Conservation (phyloP, 2,113 vertebrate species). For the Sterrhoptilus dennistouni region DNA sequence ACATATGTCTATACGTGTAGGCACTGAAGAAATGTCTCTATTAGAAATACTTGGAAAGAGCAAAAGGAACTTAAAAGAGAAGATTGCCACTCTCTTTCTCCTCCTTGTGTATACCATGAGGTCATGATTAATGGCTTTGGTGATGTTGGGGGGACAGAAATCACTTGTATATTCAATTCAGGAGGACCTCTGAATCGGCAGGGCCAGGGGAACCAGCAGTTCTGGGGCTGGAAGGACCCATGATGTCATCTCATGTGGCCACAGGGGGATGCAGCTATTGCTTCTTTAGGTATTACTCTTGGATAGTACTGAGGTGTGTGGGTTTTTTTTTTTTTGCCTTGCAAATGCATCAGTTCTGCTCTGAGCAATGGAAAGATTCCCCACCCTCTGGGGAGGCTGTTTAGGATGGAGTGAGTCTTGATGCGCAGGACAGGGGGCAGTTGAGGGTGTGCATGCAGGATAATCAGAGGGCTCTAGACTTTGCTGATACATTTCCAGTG, state of each 20-base stretch:
- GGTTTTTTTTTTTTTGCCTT: not conserved
- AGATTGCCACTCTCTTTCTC: not conserved
- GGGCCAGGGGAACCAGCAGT: not conserved
- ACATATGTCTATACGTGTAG: not conserved
- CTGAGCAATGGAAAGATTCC: not conserved
- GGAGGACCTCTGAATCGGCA: not conserved
- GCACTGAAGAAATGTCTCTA: not conserved
- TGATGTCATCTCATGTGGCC: slow-evolving; percentile 25
- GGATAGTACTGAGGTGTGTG: not conserved
- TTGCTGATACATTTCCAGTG: not conserved
- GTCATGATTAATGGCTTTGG: slow-evolving; percentile 37
- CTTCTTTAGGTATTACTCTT: slow-evolving; percentile 42
- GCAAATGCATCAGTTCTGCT: not conserved
- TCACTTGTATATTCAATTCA: not conserved
- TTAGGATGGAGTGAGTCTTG: not conserved
- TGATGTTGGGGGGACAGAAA: slow-evolving; percentile 38
- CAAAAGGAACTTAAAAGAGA: not conserved
- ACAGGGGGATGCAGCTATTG: not conserved
- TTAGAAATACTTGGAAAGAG: not conserved
- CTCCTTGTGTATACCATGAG: not conserved
- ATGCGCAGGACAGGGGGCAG: not conserved
- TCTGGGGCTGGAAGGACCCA: not conserved
- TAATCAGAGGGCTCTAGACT: not conserved
- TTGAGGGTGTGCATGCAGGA: not conserved
- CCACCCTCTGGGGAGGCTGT: not conserved